phyloP scores from a whole-genome alignment of 1,140 invertebrate species.

The Chironomus striatipennis region DNA sequence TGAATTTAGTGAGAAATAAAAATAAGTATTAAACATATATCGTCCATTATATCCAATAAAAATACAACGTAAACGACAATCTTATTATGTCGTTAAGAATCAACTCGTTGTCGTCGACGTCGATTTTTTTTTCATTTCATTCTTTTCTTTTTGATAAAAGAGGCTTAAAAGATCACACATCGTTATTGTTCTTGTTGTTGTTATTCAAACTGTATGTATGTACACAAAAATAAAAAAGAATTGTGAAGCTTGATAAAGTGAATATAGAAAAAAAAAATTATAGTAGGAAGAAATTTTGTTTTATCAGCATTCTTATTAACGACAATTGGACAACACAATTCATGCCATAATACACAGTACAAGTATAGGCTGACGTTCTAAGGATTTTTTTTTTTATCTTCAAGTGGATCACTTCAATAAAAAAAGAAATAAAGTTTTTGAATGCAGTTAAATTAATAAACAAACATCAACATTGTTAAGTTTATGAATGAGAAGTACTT shows the following conservation, averaged over 20 bases:
- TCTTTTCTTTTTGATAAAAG: slow-evolving; percentile 4
- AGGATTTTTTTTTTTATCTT: background rate
- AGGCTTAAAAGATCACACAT: slow-evolving; percentile 3
- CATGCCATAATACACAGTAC: too few relatives aligned
- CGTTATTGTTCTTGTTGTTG: background rate
- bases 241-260: background rate
- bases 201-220: background rate
- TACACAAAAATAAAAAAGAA: background rate
- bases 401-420: too few relatives aligned
- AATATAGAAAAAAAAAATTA: background rate
- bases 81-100: slow-evolving; percentile 21
- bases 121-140: background rate
- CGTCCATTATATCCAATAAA: slow-evolving; percentile 15
- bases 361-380: background rate
- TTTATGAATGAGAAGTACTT: too few relatives aligned
- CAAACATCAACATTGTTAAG: too few relatives aligned
- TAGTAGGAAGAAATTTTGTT: slow-evolving; percentile 4
- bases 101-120: background rate
- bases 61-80: background rate
- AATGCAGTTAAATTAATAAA: too few relatives aligned
- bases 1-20: too few relatives aligned
- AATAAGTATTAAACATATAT: background rate
- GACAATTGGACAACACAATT: background rate
- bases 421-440: too few relatives aligned
- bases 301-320: slow-evolving; percentile 20